phyloP scores from a whole-genome alignment of 2,888 invertebrate genomes.

The Tipula helvola region DNA sequence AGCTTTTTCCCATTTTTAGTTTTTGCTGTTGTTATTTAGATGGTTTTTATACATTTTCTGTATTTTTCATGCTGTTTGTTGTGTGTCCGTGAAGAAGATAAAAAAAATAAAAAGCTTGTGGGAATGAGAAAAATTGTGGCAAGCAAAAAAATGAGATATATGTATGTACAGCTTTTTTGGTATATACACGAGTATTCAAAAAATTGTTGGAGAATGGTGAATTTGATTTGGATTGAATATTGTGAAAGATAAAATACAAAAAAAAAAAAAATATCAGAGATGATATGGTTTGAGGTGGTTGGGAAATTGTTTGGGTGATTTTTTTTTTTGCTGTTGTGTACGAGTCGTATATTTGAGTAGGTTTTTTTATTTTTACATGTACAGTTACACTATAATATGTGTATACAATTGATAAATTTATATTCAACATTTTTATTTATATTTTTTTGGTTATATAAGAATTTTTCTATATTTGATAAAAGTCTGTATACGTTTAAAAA shows the following conservation, averaged over 20 bases:
- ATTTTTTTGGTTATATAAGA: background rate
- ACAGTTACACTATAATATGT: background rate
- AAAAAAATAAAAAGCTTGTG: background rate
- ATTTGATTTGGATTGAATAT: constrained; percentile 4
- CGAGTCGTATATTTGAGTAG: background rate
- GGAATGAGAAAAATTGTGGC: background rate
- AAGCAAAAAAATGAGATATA: background rate
- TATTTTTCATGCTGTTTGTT: background rate
- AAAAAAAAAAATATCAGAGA: background rate
- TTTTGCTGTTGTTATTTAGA: background rate
- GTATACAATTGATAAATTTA: constrained; percentile 4
- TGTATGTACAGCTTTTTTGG: background rate
- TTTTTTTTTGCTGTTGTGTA: background rate
- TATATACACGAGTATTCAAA: background rate
- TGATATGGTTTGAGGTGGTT: background rate
- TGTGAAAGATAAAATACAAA: background rate
- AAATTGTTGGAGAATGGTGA: background rate
- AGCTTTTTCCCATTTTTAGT: background rate
- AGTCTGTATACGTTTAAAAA: background rate
- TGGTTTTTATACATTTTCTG: background rate
- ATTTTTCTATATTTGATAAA: background rate
- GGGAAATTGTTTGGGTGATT: background rate
- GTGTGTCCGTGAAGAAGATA: constrained; percentile 4
- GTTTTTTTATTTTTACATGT: background rate
- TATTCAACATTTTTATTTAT: background rate